Evolutionary conservation across 2,113 vertebrate genomes (phyloP).

Genomic region (Australoheros scitulus): DNA sequence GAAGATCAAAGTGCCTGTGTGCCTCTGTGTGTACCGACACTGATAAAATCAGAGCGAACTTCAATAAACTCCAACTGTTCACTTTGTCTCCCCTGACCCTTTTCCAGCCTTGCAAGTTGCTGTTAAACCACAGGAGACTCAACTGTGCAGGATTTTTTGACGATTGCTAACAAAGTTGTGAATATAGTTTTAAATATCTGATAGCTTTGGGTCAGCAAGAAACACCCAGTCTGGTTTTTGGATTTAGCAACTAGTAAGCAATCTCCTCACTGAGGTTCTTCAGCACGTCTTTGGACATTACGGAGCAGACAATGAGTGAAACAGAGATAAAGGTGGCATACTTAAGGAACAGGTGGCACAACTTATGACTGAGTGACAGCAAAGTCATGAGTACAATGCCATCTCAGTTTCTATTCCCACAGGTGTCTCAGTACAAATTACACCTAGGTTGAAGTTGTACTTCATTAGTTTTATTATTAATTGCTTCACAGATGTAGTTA

Average conservation of each 20-base stretch:
- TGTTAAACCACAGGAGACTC: slow-evolving; percentile 7
- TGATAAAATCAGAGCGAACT: slow-evolving; percentile 73
- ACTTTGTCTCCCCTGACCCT: slow-evolving; percentile 4
- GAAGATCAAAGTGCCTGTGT: slow-evolving; percentile 77
- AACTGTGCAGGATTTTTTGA: slow-evolving; percentile 5
- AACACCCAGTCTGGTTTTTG: slow-evolving; percentile 8
- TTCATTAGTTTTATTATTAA: background rate
- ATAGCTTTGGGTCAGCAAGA: background rate
- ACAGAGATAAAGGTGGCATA: slow-evolving; percentile 40
- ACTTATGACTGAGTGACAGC: slow-evolving; percentile 50
- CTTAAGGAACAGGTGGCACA: slow-evolving; percentile 61
- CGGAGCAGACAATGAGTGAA: slow-evolving; percentile 11
- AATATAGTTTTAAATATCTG: background rate
- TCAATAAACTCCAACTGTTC: slow-evolving; percentile 75
- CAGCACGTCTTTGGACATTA: slow-evolving; percentile 17
- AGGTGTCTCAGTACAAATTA: slow-evolving; percentile 1
- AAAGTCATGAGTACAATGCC: slow-evolving; percentile 40
- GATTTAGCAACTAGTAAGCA: background rate
- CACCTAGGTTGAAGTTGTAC: background rate
- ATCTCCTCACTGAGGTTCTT: background rate
- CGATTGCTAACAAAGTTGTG: background rate
- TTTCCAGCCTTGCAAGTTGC: background rate
- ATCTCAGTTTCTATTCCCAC: slow-evolving; percentile 39
- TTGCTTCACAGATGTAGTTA: no score
- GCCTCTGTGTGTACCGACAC: slow-evolving; percentile 68